Percentiles rank a stretch among this genome's conserved stretches.
Evolutionary conservation across 2,888 invertebrate species (phyloP).

Genomic region (Galeopsomyia nigrocyanea): DNA sequence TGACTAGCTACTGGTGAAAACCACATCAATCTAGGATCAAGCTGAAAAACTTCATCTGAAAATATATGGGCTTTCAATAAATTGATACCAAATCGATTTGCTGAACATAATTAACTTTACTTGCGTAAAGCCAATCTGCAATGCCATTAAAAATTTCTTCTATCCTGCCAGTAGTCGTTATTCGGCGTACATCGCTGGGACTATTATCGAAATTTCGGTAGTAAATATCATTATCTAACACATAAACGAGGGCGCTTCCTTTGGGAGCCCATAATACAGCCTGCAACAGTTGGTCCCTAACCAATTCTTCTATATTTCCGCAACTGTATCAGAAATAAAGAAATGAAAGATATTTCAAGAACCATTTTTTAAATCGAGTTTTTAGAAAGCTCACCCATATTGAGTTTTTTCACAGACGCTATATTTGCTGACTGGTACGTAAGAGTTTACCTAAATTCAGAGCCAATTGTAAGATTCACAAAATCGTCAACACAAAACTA

Average conservation of each 20-base stretch:
- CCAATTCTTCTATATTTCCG: conserved; percentile 70
- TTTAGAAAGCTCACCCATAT: too few relatives aligned
- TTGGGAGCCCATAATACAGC: conserved; percentile 75
- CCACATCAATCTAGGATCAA: conserved; percentile 82
- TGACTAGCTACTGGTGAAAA: conserved; percentile 79
- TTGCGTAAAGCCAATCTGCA: conserved; percentile 95
- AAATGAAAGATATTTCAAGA: too few relatives aligned
- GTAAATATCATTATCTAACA: conserved; percentile 79
- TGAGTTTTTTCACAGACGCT: too few relatives aligned
- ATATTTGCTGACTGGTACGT: too few relatives aligned
- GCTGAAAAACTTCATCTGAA: conserved; percentile 83
- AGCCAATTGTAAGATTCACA: too few relatives aligned
- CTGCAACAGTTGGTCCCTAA: conserved; percentile 73
- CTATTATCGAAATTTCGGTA: conserved; percentile 66
- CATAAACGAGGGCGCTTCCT: conserved; percentile 74
- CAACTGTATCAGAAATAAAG: too few relatives aligned
- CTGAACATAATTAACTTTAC: too few relatives aligned
- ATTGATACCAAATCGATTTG: neutral
- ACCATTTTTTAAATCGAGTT: too few relatives aligned
- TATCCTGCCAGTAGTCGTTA: conserved; percentile 76
- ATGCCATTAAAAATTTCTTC: conserved; percentile 84
- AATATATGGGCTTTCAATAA: neutral
- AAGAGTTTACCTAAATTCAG: too few relatives aligned
- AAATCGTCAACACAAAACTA: too few relatives aligned
- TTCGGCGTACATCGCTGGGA: conserved; percentile 62